Evolutionary conservation across 2,113 vertebrate genomes (phyloP), one percentile per base, ranked within the genome.

Genomic region (Sander lucioperca): DNA sequence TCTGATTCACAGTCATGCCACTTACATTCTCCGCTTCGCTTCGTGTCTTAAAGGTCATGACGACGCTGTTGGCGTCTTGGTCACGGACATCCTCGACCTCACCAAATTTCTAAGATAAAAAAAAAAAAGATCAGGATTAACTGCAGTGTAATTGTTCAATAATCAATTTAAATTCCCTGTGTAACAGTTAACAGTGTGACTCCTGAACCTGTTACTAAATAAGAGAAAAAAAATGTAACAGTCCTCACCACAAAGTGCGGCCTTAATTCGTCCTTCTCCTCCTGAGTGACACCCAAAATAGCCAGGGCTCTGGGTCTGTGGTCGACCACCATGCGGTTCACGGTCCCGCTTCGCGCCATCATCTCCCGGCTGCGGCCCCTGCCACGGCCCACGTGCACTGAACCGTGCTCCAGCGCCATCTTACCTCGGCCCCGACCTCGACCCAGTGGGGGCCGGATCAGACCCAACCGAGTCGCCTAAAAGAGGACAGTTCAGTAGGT

Each of bases 311-410:
- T 95, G 84, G 98, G 97, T 15, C 98, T 95, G 77, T 99, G 98
- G 89, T 99, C 98, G 13, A 99, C 97, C 86, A 97, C 96, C 98
- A 99, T 99, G n/a, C 98, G 97, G 87, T 96, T 98, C 23, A 92
- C 76, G 50, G 95, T 59, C 43, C 96, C 91, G 0, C 96, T 94
- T 13, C 97, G 94, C 3, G 94, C 96, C 85, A 96, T 89, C 79
- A 94, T 93, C 16, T 97, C 97, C 2, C 97, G 95, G 51, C 97
- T 97, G 11, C 98, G 92, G 30, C 97, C 97, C 80, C 97, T 89
- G 33, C 97, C 97, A 2, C 97, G 91, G 15, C 87, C 83, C 12
- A 50, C 8, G 1, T 7, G 96, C 92, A 27, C 91, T 72, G 25
- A 77, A 70, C 58, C 86, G 3, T 88, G 95, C 86, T 84, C 86